phyloP scores from a whole-genome alignment of 64 coral and sea anemone genomes.

The Orbicella faveolata region DNA sequence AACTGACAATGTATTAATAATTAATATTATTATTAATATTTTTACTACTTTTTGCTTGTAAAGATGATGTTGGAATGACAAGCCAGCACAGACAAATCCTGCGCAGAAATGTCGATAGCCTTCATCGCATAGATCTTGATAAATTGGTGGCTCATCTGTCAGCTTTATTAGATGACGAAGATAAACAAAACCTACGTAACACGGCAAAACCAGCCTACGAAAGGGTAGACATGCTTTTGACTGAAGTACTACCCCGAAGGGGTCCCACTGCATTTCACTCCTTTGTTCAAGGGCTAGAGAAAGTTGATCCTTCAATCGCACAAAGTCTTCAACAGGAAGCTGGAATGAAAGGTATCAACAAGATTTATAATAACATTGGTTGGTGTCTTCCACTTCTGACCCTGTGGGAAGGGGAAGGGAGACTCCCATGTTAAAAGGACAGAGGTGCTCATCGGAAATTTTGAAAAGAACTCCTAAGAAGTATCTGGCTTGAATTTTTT shows the following conservation, averaged over 20 bases:
- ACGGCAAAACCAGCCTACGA: not conserved
- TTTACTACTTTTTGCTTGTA: not conserved
- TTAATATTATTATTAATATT: too few species aligned
- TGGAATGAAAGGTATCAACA: not conserved
- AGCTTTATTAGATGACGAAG: conserved; percentile 38
- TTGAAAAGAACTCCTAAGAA: too few species aligned
- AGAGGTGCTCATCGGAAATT: too few species aligned
- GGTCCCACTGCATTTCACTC: conserved; percentile 48
- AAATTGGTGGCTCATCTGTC: not conserved
- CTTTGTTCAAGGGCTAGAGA: conserved; percentile 52
- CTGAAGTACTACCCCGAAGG: conserved; percentile 58
- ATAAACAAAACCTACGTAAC: conserved; percentile 39
- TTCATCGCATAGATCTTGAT: conserved; percentile 38
- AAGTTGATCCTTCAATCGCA: conserved; percentile 35
- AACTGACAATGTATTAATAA: too few species aligned
- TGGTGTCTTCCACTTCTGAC: too few species aligned
- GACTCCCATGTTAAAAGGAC: too few species aligned
- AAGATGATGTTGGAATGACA: conserved; percentile 49
- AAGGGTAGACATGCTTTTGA: conserved; percentile 55
- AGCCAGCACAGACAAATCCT: conserved; percentile 55
- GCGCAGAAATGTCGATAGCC: conserved; percentile 1
- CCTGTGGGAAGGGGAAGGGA: too few species aligned
- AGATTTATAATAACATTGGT: too few species aligned
- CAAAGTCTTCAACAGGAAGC: not conserved
- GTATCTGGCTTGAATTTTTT: too few species aligned